phyloP scores from a whole-genome alignment of 2,888 invertebrate species.

The Eupeodes latifasciatus region DNA sequence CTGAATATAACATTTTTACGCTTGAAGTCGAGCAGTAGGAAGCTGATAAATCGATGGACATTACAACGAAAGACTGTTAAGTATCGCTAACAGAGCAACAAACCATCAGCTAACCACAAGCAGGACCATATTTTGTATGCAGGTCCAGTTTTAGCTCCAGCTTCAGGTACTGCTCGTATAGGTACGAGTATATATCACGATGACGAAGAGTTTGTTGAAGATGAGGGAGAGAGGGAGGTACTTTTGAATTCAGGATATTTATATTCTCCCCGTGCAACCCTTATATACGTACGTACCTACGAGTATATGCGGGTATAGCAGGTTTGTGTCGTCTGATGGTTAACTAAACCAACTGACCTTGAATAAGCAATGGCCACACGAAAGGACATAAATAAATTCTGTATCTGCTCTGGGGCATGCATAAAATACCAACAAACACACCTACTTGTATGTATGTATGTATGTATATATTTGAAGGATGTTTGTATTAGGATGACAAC shows the following conservation, averaged over 20 bases:
- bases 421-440: slow-evolving; percentile 27
- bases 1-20: slow-evolving; percentile 28
- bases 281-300: background rate
- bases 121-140: slow-evolving; percentile 40
- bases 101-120: slow-evolving; percentile 57
- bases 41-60: slow-evolving; percentile 73
- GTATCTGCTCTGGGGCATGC: slow-evolving; percentile 51
- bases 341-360: slow-evolving; percentile 69
- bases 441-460: background rate
- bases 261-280: slow-evolving; percentile 20
- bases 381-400: slow-evolving; percentile 67
- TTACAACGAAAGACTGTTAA: slow-evolving; percentile 63
- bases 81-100: slow-evolving; percentile 72
- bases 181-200: background rate
- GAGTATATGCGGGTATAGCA: slow-evolving; percentile 9
- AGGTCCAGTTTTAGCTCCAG: slow-evolving; percentile 14
- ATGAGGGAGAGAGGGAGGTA: background rate
- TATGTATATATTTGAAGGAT: background rate
- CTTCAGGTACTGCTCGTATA: background rate
- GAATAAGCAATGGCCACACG: slow-evolving; percentile 68
- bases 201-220: background rate
- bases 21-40: slow-evolving; percentile 32
- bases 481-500: slow-evolving; percentile 6
- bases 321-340: slow-evolving; percentile 44
- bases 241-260: slow-evolving; percentile 58